Evolutionary conservation across 2,888 invertebrate genomes (phyloP).

Genomic region (Hyppa rectilinea): DNA sequence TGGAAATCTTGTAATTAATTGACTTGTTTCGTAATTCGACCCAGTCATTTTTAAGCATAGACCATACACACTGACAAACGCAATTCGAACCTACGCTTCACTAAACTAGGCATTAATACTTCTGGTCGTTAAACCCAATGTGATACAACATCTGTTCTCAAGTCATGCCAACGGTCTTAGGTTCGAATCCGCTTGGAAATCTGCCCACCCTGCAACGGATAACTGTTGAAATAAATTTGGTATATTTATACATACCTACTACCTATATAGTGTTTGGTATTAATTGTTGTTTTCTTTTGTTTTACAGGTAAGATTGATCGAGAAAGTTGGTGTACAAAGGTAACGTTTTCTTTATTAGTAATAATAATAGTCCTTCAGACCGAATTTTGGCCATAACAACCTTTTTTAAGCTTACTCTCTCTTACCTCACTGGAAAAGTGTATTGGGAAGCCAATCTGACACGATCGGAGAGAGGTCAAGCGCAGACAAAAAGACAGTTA

Average conservation of each 20-base stretch:
- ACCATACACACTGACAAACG: not conserved
- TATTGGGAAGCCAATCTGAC: too few relatives aligned
- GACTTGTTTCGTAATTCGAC: not conserved
- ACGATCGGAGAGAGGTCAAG: too few relatives aligned
- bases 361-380: too few relatives aligned
- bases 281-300: constrained; percentile 56
- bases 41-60: not conserved
- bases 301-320: constrained; percentile 73
- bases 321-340: constrained; percentile 35
- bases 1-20: too few relatives aligned
- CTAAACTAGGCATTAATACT: constrained; percentile 45
- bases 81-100: constrained; percentile 3
- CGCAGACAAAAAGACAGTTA: too few relatives aligned
- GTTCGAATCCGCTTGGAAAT: constrained; percentile 59
- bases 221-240: constrained; percentile 43
- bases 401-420: too few relatives aligned
- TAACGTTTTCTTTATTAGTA: constrained; percentile 18
- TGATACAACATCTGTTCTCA: constrained; percentile 55
- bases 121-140: constrained; percentile 51
- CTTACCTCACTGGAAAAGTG: too few relatives aligned
- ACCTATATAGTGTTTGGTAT: not conserved
- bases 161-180: constrained; percentile 62
- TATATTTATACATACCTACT: constrained; percentile 29
- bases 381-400: too few relatives aligned
- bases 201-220: constrained; percentile 52